These are phyloP conservation scores for Anoncus sp. DNA, from an alignment of 2,888 invertebrate species.

Conservation along the genomic window DNA sequence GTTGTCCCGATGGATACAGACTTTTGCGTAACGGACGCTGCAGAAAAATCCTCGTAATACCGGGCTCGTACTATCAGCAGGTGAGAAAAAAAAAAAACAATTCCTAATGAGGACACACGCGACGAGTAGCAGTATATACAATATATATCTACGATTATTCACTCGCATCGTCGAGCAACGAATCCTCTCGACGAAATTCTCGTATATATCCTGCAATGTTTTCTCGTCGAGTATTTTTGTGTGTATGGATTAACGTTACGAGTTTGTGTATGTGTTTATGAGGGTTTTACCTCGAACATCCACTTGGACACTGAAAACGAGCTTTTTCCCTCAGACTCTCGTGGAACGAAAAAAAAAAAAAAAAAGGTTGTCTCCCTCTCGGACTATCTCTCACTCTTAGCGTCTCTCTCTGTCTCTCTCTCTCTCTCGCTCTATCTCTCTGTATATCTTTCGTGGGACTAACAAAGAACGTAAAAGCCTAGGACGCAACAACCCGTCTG, in stretches of 20 bases:
- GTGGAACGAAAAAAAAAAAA: no score
- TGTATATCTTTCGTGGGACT: constrained; percentile 37
- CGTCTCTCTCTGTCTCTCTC: constrained; percentile 2
- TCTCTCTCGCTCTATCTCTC: constrained; percentile 44
- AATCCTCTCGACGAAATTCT: constrained; percentile 4
- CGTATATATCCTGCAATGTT: constrained; percentile 15
- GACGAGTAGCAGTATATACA: neutral
- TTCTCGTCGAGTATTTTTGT: constrained; percentile 6
- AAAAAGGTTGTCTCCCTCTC: constrained; percentile 13
- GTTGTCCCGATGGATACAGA: constrained; percentile 45
- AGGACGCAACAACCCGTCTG: constrained; percentile 16
- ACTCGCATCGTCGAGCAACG: constrained; percentile 17
- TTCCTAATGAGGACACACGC: constrained; percentile 48
- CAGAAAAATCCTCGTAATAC: constrained; percentile 41
- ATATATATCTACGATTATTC: no score
- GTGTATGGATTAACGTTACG: constrained; percentile 21
- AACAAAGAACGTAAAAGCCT: constrained; percentile 57
- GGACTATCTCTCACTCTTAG: constrained; percentile 43
- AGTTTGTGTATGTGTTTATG: constrained; percentile 15
- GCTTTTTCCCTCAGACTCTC: constrained; percentile 16
- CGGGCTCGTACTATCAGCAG: constrained; percentile 29
- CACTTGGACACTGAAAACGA: constrained; percentile 25
- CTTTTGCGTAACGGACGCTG: constrained; percentile 38
- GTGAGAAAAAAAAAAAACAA: constrained; percentile 29
- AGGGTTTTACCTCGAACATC: constrained; percentile 37